Percentiles rank a stretch among this genome's conserved stretches.
These are phyloP conservation scores for Psilanteris sp. DNA, from an alignment of 1,140 invertebrate species.

Conservation along the genomic window DNA sequence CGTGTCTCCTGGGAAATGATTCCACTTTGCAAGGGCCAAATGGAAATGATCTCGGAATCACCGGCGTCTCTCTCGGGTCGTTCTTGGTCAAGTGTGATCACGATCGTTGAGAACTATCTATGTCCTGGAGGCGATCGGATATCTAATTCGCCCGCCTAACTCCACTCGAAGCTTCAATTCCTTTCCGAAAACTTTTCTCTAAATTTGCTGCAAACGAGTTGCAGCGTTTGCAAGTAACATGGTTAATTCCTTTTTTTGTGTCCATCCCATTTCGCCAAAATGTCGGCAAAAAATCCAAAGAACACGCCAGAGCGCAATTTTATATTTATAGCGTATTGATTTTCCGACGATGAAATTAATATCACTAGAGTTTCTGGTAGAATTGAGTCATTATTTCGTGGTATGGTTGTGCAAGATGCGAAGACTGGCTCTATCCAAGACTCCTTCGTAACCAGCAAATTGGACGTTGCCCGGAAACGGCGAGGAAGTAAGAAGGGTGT, in stretches of 20 bases:
- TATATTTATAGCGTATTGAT: not conserved
- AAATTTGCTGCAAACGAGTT: conserved; percentile 15
- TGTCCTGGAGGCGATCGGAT: conserved; percentile 41
- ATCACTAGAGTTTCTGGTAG: conserved; percentile 7
- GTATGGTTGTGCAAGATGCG: conserved; percentile 23
- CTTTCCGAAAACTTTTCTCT: conserved; percentile 22
- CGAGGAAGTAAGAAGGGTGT: conserved; percentile 61
- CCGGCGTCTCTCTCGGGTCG: conserved; percentile 69
- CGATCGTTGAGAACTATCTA: conserved; percentile 57
- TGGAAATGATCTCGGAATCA: conserved; percentile 78
- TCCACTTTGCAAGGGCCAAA: conserved; percentile 77
- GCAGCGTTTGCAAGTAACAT: not conserved
- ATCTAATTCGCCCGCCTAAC: conserved; percentile 44
- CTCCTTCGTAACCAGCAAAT: conserved; percentile 66
- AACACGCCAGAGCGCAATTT: too few species aligned
- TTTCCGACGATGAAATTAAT: conserved; percentile 12
- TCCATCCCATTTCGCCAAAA: too few species aligned
- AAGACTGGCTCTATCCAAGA: conserved; percentile 33
- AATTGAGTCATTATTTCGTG: conserved; percentile 58
- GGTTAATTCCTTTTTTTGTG: not conserved
- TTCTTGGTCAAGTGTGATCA: conserved; percentile 74
- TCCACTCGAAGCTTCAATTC: conserved; percentile 3
- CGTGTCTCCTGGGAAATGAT: conserved; percentile 77
- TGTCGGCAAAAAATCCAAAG: too few species aligned
- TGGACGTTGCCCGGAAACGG: conserved; percentile 70